Percentiles rank a stretch among this genome's conserved stretches.
Evolutionary conservation across 1,140 invertebrate species (phyloP).

Genomic region (Brachionus rubens): DNA sequence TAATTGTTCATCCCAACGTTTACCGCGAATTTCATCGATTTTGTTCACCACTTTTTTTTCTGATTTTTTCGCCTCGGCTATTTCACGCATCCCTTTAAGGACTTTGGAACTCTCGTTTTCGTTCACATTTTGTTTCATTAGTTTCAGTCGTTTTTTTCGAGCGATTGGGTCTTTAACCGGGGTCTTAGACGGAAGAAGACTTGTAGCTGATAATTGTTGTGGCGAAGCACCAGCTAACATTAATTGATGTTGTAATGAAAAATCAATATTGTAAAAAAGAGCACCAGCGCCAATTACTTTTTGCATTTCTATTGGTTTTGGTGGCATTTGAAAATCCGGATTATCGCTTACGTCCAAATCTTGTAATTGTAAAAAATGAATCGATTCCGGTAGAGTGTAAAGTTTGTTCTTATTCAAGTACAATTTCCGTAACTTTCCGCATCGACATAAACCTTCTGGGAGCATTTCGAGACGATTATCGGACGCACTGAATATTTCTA

Average conservation of each 20-base stretch:
- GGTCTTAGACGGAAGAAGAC: background rate
- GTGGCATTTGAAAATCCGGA: constrained; percentile 93
- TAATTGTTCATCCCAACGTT: constrained; percentile 69
- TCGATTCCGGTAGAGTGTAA: constrained; percentile 93
- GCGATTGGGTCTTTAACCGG: constrained; percentile 49
- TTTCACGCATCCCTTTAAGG: constrained; percentile 83
- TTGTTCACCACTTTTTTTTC: constrained; percentile 52
- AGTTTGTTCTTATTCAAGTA: constrained; percentile 87
- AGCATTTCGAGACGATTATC: constrained; percentile 97
- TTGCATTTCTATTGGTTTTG: constrained; percentile 69
- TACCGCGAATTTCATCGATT: constrained; percentile 8
- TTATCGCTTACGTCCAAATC: constrained; percentile 86
- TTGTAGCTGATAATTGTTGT: constrained; percentile 67
- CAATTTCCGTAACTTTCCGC: constrained; percentile 88
- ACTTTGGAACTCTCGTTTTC: constrained; percentile 36
- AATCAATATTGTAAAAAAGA: constrained; percentile 98
- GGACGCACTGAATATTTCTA: constrained; percentile 92
- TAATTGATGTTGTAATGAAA: constrained; percentile 87
- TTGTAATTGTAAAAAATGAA: constrained; percentile 82
- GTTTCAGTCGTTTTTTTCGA: constrained; percentile 44
- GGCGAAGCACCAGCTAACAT: constrained; percentile 76
- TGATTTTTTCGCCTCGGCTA: constrained; percentile 78
- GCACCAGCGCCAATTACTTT: constrained; percentile 70
- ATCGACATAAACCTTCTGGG: constrained; percentile 92
- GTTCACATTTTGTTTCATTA: constrained; percentile 12